Conservation (phyloP, 2,113 vertebrate species). For the Lonchura striata region DNA sequence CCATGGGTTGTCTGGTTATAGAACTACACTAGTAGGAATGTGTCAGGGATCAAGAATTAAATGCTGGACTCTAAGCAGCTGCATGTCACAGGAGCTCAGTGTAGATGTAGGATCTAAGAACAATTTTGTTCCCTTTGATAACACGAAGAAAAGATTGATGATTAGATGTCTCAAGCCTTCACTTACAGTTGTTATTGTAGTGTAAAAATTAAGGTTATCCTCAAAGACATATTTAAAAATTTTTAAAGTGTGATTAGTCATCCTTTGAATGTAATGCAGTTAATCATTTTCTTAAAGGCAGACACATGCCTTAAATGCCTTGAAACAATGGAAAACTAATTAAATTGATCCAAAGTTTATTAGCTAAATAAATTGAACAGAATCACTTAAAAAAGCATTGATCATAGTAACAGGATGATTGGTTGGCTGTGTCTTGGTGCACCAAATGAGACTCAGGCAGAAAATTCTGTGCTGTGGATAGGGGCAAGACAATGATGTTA, state of each 20-base stretch:
- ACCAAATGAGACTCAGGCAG: background rate
- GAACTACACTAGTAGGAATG: background rate
- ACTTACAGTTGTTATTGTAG: background rate
- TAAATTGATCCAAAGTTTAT: background rate
- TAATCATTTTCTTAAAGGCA: background rate
- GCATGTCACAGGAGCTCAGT: background rate
- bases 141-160: background rate
- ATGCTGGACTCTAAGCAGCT: background rate
- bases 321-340: background rate
- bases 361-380: background rate
- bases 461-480: background rate
- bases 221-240: background rate
- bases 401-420: background rate
- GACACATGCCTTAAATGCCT: background rate
- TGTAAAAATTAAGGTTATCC: background rate
- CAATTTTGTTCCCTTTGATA: background rate
- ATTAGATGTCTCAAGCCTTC: background rate
- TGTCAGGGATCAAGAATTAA: background rate
- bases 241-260: background rate
- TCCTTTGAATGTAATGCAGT: background rate
- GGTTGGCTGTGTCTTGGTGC: rapidly evolving
- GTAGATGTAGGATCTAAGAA: background rate
- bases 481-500: background rate
- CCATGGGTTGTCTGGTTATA: background rate
- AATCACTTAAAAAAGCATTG: background rate